A percentile compares a stretch with the other conserved stretches of the same genome.
These are phyloP conservation scores for Masticophis lateralis DNA, from an alignment of 2,797 vertebrate genomes.

Conservation along the genomic window DNA sequence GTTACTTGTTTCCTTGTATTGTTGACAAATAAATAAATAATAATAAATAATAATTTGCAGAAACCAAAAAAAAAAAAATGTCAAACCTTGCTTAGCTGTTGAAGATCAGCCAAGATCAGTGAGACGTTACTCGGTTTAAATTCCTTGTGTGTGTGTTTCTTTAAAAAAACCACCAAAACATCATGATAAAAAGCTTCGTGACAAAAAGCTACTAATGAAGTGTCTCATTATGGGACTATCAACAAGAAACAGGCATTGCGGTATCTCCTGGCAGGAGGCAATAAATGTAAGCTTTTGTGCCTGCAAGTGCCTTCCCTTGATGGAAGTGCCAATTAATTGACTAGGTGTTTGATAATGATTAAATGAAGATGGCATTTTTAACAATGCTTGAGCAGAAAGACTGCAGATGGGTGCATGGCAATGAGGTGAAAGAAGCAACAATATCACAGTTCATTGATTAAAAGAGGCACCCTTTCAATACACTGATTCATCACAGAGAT, in stretches of 20 bases:
- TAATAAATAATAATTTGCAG: no score
- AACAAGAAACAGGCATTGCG: background rate
- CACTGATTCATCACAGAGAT: background rate
- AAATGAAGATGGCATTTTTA: background rate
- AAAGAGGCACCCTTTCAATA: background rate
- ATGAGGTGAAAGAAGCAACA: background rate
- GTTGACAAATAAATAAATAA: no score
- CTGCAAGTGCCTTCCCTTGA: background rate
- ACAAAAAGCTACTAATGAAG: background rate
- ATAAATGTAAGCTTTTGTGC: background rate
- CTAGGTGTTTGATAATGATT: slow-evolving; percentile 12
- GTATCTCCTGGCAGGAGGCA: background rate
- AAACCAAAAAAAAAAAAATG: no score
- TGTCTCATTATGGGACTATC: background rate
- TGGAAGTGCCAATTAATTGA: slow-evolving; percentile 8
- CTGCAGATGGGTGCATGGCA: background rate
- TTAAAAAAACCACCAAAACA: background rate
- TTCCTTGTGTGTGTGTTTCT: background rate
- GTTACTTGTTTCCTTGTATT: no score
- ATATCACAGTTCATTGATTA: slow-evolving; percentile 9
- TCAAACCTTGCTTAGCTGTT: background rate
- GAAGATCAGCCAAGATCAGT: background rate
- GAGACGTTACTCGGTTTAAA: background rate
- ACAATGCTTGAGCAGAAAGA: background rate
- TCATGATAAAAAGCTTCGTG: background rate